These are phyloP conservation scores for Nerophis ophidion DNA, from an alignment of 2,113 vertebrate species.

Conservation along the genomic window DNA sequence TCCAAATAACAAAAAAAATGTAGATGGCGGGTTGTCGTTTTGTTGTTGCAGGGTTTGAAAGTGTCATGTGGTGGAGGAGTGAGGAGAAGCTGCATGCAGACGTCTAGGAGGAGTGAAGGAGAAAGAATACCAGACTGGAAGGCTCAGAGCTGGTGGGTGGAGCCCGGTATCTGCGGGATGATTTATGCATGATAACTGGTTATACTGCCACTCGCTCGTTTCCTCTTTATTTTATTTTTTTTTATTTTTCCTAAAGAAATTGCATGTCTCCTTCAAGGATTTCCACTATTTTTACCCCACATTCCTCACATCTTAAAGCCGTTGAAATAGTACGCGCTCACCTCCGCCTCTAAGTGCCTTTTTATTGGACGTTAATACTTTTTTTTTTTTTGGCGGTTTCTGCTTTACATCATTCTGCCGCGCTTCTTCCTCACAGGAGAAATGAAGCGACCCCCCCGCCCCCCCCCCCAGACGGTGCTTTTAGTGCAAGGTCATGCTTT, in stretches of 20 bases:
- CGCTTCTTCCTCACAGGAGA: background rate
- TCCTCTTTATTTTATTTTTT: background rate
- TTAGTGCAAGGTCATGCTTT: constrained; percentile 11
- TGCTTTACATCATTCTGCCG: constrained; percentile 24
- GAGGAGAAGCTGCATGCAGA: constrained; percentile 16
- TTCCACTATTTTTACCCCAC: background rate
- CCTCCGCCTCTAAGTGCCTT: constrained; percentile 29
- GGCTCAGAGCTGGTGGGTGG: constrained; percentile 57
- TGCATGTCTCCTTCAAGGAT: constrained; percentile 8
- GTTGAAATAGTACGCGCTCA: background rate
- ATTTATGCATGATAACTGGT: constrained; percentile 32
- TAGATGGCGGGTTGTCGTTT: too few relatives aligned
- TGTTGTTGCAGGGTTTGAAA: background rate
- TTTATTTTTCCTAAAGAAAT: constrained; percentile 8
- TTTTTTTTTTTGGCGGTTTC: constrained; percentile 9
- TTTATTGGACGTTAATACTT: constrained; percentile 42
- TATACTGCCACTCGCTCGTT: constrained; percentile 12
- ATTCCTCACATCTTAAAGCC: constrained; percentile 1
- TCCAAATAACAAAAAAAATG: constrained; percentile 15
- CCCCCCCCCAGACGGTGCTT: background rate
- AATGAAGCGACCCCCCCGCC: background rate
- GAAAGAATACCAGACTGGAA: constrained; percentile 45
- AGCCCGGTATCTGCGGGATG: constrained; percentile 26
- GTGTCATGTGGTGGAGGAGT: background rate
- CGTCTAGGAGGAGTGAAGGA: constrained; percentile 49